A percentile compares a stretch with the other conserved stretches of the same genome.
Conservation (phyloP, 2,888 invertebrate species). For the Acleris emargana region DNA sequence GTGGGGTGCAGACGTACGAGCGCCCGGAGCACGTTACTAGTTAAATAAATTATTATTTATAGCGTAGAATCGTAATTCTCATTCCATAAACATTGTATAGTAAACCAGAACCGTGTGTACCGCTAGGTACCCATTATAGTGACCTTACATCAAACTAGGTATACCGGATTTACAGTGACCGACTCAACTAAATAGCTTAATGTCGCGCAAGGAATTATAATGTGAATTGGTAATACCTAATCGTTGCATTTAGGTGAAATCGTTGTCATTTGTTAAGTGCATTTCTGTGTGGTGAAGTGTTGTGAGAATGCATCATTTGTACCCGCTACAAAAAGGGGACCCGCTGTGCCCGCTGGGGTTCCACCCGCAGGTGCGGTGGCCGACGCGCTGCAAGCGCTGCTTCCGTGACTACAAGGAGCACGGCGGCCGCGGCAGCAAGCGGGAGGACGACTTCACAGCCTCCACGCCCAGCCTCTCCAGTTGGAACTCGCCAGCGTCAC, state of each 20-base stretch:
- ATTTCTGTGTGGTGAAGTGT: constrained; percentile 62
- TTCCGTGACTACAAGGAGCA: constrained; percentile 97
- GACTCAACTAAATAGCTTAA: constrained; percentile 27
- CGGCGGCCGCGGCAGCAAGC: constrained; percentile 88
- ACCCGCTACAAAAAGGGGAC: constrained; percentile 92
- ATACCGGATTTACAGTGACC: constrained; percentile 26
- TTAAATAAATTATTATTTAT: constrained; percentile 76
- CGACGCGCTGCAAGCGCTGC: constrained; percentile 95
- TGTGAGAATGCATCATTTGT: constrained; percentile 87
- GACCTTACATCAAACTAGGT: background rate
- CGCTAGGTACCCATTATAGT: constrained; percentile 15
- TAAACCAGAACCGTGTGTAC: constrained; percentile 22
- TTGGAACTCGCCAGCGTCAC: constrained; percentile 84
- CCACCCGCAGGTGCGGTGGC: constrained; percentile 97
- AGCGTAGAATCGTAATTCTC: constrained; percentile 75
- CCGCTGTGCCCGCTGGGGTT: constrained; percentile 96
- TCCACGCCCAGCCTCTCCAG: constrained; percentile 91
- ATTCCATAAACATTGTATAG: constrained; percentile 73
- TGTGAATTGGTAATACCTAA: constrained; percentile 53
- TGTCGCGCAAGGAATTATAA: constrained; percentile 47
- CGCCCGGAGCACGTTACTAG: constrained; percentile 67
- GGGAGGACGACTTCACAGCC: constrained; percentile 87
- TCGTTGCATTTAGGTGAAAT: constrained; percentile 71
- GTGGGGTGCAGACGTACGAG: constrained; percentile 74
- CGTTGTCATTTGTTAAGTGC: constrained; percentile 74